Base-by-base conservation (phyloP, 2,888 invertebrate species). In the Tigriopus californicus region DNA sequence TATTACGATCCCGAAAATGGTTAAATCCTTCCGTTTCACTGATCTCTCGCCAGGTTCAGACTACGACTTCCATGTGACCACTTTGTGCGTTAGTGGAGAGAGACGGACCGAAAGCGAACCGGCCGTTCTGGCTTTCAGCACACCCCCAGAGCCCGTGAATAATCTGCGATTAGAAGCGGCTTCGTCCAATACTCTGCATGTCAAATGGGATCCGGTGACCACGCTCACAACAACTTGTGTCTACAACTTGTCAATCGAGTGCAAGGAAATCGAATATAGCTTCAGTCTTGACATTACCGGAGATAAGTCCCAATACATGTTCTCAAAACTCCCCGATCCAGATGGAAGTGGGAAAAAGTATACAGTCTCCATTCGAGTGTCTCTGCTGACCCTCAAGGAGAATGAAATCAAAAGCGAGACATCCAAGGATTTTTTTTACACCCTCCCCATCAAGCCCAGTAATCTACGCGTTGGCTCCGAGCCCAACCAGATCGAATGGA, bases 341-440 rank as follows among this genome's bases (percentile, higher is more conserved):
- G 20, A 12, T 22, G 57, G 57, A 49, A 57, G 46, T n/a, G 57
- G 57, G 42, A 18, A 22, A 20, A 24, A 52, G 10, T 52, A 52
- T 52, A n/a, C 15, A 10, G 52, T 33, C 5, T 18, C 52, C 24
- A 4, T 52, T 8, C 33, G 33, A 33, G 33, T 33, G 4, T 33
- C 33, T 33, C 33, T 33, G 3, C 33, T 33, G 33, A 33, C 33
- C 33, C 8, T 33, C 33, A 33, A 33, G 33, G 33, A 33, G 33
- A 33, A 33, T 8, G 33, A 33, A 33, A 33, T 33, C 33, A 33
- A 33, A 33, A 33, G 33, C 33, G 33, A 33, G 33, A 33, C 33
- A 3, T 33, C 33, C 33, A 33, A 33, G 33, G 33, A 33, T 8
- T 33, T 5, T 33, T 33, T 33, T 33, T 33, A 33, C 33, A 33